These are phyloP conservation scores for Cyanoderma ruficeps DNA, from an alignment of 2,113 vertebrate species.

Conservation along the genomic window DNA sequence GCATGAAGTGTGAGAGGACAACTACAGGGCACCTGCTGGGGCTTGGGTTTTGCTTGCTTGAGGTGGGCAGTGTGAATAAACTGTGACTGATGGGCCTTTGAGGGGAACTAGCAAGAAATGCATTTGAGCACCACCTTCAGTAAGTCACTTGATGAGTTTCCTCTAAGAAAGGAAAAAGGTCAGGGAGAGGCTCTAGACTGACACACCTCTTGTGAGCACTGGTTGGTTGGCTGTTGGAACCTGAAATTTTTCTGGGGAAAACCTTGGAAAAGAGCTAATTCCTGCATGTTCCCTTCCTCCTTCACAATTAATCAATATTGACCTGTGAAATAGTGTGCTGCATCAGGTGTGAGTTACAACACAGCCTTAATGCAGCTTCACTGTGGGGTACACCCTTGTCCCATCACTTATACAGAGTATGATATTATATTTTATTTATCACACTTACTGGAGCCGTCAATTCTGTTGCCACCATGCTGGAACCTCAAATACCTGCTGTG, in stretches of 20 bases:
- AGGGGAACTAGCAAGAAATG: neutral
- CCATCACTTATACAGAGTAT: neutral
- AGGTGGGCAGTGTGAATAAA: neutral
- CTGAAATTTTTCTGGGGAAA: neutral
- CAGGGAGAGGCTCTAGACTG: neutral
- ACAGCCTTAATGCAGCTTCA: neutral
- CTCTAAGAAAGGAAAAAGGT: fast-evolving
- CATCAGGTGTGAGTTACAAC: neutral
- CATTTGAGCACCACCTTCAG: neutral
- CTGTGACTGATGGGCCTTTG: neutral
- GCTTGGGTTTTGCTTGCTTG: neutral
- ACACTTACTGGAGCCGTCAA: neutral
- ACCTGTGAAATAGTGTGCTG: neutral
- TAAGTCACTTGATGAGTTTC: neutral
- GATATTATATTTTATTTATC: no score
- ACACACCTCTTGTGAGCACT: neutral
- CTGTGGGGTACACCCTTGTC: neutral
- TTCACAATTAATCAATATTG: neutral
- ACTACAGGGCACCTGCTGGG: neutral
- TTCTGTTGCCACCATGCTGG: neutral
- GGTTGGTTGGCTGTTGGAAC: neutral
- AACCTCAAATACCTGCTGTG: neutral
- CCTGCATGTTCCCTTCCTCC: neutral
- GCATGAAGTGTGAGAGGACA: neutral
- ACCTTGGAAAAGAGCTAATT: neutral